phyloP scores from a whole-genome alignment of 2,888 invertebrate species.

The Syrista parreyssii region DNA sequence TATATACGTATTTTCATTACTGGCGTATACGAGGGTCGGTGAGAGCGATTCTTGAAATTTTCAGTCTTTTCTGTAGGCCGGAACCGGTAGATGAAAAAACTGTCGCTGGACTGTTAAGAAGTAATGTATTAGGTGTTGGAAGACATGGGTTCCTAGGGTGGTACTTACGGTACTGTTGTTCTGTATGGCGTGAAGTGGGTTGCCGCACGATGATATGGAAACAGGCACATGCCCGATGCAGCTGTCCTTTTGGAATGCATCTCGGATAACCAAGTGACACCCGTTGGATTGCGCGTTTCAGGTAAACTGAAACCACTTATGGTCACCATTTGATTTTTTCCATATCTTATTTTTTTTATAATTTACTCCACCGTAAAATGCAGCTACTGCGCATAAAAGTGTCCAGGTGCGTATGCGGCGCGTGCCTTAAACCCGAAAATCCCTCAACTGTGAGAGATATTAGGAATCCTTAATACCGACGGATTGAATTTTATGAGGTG shows the following conservation, averaged over 20 bases:
- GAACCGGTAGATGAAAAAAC: neutral
- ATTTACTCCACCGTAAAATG: neutral
- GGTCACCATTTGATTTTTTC: neutral
- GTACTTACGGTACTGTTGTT: neutral
- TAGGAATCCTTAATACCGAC: neutral
- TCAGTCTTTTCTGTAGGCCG: neutral
- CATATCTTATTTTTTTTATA: neutral
- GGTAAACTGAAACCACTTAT: slow-evolving; percentile 5
- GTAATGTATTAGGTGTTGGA: neutral
- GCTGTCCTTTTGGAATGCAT: slow-evolving; percentile 2
- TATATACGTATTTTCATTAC: too few relatives aligned
- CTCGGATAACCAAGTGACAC: neutral
- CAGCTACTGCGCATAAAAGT: neutral
- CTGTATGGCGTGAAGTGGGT: neutral
- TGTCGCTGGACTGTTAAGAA: neutral
- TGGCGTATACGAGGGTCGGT: too few relatives aligned
- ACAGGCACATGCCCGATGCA: neutral
- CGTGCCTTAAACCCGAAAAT: neutral
- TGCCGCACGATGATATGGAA: neutral
- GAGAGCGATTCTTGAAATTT: neutral
- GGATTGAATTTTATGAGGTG: neutral
- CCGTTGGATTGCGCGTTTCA: slow-evolving; percentile 1
- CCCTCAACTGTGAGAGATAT: neutral
- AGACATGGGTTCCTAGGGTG: neutral
- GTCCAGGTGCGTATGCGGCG: neutral